These are phyloP conservation scores for Lepidurus apus DNA, from an alignment of 1,140 invertebrate genomes.

Conservation along the genomic window DNA sequence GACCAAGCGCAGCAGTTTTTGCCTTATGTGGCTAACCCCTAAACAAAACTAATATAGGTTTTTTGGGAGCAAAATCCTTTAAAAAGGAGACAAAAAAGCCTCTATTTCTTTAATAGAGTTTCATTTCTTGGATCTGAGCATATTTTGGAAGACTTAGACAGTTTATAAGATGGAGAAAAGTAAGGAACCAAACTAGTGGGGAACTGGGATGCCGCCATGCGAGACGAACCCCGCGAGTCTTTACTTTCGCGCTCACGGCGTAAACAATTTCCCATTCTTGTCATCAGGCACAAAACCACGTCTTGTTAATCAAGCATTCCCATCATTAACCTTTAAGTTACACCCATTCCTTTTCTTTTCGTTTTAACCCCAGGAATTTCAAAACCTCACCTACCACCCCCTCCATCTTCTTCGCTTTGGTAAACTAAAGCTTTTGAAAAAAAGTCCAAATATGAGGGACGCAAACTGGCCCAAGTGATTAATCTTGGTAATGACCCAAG, in stretches of 20 bases:
- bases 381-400: neutral
- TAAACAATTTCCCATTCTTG: neutral
- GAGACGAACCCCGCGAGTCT: neutral
- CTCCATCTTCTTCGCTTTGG: neutral
- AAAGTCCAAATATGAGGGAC: too few species aligned
- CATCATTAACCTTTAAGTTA: neutral
- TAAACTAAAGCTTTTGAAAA: too few species aligned
- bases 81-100: too few species aligned
- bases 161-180: neutral
- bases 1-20: neutral
- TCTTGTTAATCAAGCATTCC: slow-evolving; percentile 19
- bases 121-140: too few species aligned
- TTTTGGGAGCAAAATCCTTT: neutral
- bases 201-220: neutral
- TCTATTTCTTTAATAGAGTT: too few species aligned
- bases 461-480: too few species aligned
- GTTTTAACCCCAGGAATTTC: too few species aligned
- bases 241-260: neutral
- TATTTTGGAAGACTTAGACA: neutral
- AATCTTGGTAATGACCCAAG: neutral
- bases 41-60: neutral
- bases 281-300: neutral
- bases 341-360: too few species aligned
- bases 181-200: neutral
- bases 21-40: neutral